Evolutionary conservation across 2,797 vertebrate genomes (phyloP).

Genomic region (Hydrocynus forskahlii): DNA sequence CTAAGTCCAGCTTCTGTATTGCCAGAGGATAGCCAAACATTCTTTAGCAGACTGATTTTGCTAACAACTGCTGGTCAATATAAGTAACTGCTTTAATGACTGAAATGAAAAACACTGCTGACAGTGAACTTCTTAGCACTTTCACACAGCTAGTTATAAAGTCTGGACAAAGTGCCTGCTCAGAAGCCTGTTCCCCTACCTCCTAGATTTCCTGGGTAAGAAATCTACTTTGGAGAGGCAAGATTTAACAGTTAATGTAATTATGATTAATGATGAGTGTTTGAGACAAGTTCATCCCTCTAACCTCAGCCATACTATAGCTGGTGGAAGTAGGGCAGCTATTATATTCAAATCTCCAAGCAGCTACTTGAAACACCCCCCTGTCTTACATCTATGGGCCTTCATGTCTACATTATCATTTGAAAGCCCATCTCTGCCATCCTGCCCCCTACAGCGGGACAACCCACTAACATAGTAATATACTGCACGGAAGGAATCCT

Average conservation of each 20-base stretch:
- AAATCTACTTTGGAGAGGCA: slow-evolving; percentile 42
- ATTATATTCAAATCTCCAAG: slow-evolving; percentile 62
- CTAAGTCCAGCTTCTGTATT: not conserved
- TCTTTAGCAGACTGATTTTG: not conserved
- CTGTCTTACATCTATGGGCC: slow-evolving; percentile 64
- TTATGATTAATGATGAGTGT: slow-evolving; percentile 67
- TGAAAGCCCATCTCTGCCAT: slow-evolving; percentile 61
- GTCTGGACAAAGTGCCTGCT: slow-evolving; percentile 23
- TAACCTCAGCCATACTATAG: slow-evolving; percentile 47
- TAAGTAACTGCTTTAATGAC: not conserved
- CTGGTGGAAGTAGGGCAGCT: slow-evolving; percentile 58
- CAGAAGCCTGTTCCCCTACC: slow-evolving; percentile 39
- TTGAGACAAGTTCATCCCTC: slow-evolving; percentile 57
- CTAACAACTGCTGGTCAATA: not conserved
- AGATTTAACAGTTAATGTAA: slow-evolving; percentile 67
- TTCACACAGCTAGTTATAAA: slow-evolving; percentile 6
- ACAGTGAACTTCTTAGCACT: slow-evolving; percentile 5
- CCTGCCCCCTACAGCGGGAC: slow-evolving; percentile 36
- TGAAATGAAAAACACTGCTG: slow-evolving; percentile 8
- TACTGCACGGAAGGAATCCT: slow-evolving; percentile 27
- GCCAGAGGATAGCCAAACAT: not conserved
- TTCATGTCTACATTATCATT: slow-evolving; percentile 68
- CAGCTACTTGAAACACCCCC: slow-evolving; percentile 54
- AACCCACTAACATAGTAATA: slow-evolving; percentile 39
- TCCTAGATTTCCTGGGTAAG: slow-evolving; percentile 50